Conservation (phyloP, 2,888 invertebrate species). For the Torymus tubicola region DNA sequence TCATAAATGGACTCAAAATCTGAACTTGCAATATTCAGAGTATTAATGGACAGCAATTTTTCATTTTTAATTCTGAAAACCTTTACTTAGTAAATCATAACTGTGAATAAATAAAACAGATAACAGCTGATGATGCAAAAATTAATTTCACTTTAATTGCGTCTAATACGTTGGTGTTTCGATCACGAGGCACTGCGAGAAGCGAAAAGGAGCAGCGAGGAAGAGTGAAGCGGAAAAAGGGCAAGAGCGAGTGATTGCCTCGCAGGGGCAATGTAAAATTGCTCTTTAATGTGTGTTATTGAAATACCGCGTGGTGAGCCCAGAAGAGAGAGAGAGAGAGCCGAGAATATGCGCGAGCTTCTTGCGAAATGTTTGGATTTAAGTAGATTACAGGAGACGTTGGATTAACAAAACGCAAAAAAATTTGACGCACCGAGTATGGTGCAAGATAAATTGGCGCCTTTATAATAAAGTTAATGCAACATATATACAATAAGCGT, state of each 20-base stretch:
- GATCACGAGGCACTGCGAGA: neutral
- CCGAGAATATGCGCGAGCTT: slow-evolving; percentile 16
- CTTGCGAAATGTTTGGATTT: slow-evolving; percentile 29
- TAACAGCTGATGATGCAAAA: slow-evolving; percentile 8
- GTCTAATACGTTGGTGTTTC: neutral
- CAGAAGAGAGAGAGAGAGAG: neutral
- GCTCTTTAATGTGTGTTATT: slow-evolving; percentile 51
- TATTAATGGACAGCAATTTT: too few relatives aligned
- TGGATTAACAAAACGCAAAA: neutral
- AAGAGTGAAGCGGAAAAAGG: neutral
- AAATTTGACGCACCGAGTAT: neutral
- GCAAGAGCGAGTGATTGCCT: slow-evolving; percentile 8
- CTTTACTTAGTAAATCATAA: too few relatives aligned
- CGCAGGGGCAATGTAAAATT: slow-evolving; percentile 36
- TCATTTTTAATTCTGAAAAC: too few relatives aligned
- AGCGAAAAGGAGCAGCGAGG: neutral
- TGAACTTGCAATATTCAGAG: too few relatives aligned
- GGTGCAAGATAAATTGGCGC: neutral
- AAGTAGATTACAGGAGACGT: neutral
- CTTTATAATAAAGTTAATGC: too few relatives aligned
- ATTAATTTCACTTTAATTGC: slow-evolving; percentile 44
- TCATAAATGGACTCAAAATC: too few relatives aligned
- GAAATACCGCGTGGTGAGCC: slow-evolving; percentile 31
- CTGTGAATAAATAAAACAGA: too few relatives aligned
- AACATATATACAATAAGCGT: too few relatives aligned